phyloP scores from a whole-genome alignment of 2,113 vertebrate genomes.

The Anser brachyrhynchus region DNA sequence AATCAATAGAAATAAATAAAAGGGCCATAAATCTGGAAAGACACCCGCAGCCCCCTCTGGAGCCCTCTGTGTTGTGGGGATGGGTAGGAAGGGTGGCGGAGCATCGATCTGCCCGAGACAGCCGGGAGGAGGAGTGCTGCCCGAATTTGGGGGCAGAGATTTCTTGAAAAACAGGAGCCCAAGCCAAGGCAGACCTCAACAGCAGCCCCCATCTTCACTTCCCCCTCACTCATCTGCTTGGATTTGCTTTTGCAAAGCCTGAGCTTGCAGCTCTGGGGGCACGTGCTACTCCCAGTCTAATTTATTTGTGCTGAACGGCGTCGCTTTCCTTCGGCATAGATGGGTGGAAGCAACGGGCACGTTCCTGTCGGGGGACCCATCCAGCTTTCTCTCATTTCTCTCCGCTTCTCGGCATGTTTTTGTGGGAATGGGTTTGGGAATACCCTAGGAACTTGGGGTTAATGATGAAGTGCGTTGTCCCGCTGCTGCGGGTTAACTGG shows the following conservation, averaged over 20 bases:
- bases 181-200: constrained; percentile 2
- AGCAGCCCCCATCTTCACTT: background rate
- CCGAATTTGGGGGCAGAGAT: constrained; percentile 20
- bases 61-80: constrained; percentile 31
- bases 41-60: background rate
- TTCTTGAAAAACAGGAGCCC: constrained; percentile 27
- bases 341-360: background rate
- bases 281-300: background rate
- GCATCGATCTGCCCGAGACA: constrained; percentile 35
- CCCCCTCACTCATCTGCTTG: background rate
- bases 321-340: background rate
- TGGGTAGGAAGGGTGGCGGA: constrained; percentile 35
- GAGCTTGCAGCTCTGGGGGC: background rate
- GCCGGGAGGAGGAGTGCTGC: constrained; percentile 11
- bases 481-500: background rate
- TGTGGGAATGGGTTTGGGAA: background rate
- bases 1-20: constrained; percentile 57
- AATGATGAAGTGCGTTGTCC: background rate
- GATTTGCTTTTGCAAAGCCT: background rate
- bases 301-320: background rate
- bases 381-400: background rate
- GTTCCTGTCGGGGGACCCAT: background rate
- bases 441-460: background rate
- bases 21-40: constrained; percentile 58
- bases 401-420: background rate